Base-by-base conservation (phyloP, 2,113 vertebrate genomes). In the Tychaedon coryphoeus region DNA sequence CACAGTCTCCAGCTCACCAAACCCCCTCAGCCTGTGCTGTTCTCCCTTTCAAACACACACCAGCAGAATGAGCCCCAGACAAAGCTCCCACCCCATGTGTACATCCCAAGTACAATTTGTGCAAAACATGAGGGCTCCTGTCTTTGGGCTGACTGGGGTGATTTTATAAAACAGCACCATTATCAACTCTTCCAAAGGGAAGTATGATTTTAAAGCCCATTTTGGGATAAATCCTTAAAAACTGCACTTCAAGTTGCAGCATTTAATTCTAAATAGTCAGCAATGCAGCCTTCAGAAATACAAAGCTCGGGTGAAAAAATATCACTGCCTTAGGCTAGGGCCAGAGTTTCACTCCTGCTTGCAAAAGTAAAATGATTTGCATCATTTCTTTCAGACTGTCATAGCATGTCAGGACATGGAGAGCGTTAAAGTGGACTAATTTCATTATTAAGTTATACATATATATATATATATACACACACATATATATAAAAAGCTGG, bases 51-150 rank as follows among this genome's bases (percentile, higher is more conserved):
- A 62, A n/a, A 40, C 17, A 19, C 31, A 42, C 7, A 19, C 1
- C 4, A 2, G 64, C 70, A 54, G 18, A 47, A 54, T 1, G 14
- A 71, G 62, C 29, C 14, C 51, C 81, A 29, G 50, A n/a, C 28
- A 25, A 53, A 74, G 8, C 31, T 69, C n/a, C 7, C 2, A 0
- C 9, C 23, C 7, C 34, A 5, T 1, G 0, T 2, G 31, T 22
- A 17, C 20, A 13, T 14, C n/a, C 40, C 36, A 33, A 65, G 45
- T 1, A 42, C 5, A 2, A 1, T 17, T 19, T 13, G 42, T 51
- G 25, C 45, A 34, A 50, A 84, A 62, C 4, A 0, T 0, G 10
- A 36, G 6, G n/a, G 19, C 5, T 58, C 10, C n/a, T 6, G 7
- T 11, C 9, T 31, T 56, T 33, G 67, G 33, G 22, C 36, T 57